These are phyloP conservation scores for Glandiceps talaboti DNA, from an alignment of 53 echinoderm and acorn worm genomes.

Conservation along the genomic window DNA sequence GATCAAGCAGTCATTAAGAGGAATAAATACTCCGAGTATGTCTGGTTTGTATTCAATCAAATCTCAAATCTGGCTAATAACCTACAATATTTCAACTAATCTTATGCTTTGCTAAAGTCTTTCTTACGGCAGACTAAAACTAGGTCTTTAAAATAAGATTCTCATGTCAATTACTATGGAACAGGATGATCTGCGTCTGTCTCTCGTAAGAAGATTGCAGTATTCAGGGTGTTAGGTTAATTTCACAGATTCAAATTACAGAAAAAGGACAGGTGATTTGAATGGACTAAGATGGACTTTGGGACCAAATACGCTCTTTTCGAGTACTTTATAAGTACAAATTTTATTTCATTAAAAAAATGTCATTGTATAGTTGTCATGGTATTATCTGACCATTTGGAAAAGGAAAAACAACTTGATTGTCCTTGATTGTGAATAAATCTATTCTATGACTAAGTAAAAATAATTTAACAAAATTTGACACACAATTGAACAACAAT, in stretches of 20 bases:
- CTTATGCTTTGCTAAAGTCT: neutral
- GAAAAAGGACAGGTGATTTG: neutral
- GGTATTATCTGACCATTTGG: too few species aligned
- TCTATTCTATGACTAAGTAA: too few species aligned
- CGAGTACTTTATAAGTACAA: too few species aligned
- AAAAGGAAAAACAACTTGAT: too few species aligned
- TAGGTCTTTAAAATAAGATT: neutral
- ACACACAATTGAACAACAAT: too few species aligned
- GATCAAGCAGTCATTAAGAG: neutral
- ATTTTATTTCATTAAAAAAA: too few species aligned
- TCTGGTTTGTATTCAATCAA: neutral
- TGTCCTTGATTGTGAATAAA: too few species aligned
- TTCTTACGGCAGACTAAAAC: neutral
- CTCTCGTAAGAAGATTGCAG: neutral
- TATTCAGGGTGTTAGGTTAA: neutral
- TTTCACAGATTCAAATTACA: neutral
- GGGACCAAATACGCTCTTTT: too few species aligned
- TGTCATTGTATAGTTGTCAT: too few species aligned
- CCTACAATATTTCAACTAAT: neutral
- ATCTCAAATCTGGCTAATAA: neutral
- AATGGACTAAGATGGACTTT: neutral
- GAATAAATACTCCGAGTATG: neutral
- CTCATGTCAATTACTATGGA: neutral
- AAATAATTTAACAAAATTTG: too few species aligned
- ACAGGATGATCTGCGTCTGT: neutral